These are phyloP conservation scores for Haliclona indistincta DNA, from an alignment of 37 sponge, comb jelly and placozoan species.

Conservation along the genomic window DNA sequence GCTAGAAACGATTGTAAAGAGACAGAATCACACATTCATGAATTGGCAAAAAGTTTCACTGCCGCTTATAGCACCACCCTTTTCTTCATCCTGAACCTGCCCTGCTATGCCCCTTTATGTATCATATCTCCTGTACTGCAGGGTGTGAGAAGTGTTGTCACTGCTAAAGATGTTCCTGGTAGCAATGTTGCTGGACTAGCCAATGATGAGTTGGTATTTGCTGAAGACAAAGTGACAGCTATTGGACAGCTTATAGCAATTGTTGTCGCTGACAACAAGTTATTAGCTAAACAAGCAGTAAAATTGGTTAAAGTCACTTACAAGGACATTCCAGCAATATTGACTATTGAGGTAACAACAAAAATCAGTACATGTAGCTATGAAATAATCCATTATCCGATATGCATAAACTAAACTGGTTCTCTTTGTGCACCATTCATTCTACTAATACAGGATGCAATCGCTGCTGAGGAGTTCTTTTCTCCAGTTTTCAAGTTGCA, in stretches of 20 bases:
- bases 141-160: slow-evolving; percentile 64
- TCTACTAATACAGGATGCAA: slow-evolving; percentile 74
- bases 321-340: slow-evolving; percentile 62
- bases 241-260: slow-evolving; percentile 90
- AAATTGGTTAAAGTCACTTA: slow-evolving; percentile 69
- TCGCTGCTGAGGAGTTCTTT: slow-evolving; percentile 56
- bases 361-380: too few relatives aligned
- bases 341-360: slow-evolving; percentile 81
- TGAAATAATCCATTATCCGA: too few relatives aligned
- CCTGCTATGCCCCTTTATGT: too few relatives aligned
- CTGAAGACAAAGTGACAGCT: slow-evolving; percentile 57
- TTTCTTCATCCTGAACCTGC: too few relatives aligned
- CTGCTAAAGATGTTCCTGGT: slow-evolving; percentile 68
- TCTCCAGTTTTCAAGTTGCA: neutral
- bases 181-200: slow-evolving; percentile 18
- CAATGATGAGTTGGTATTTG: slow-evolving; percentile 71
- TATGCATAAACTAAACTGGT: too few relatives aligned
- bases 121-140: neutral
- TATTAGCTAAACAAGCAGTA: slow-evolving; percentile 69
- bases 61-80: too few relatives aligned
- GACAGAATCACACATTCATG: too few relatives aligned
- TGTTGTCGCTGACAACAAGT: slow-evolving; percentile 62
- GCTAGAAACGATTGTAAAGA: too few relatives aligned
- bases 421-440: too few relatives aligned
- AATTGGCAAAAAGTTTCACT: too few relatives aligned